Evolutionary conservation across 1,140 invertebrate species (phyloP), one percentile per base, ranked within the genome.

Genomic region (Zaprionus capensis): DNA sequence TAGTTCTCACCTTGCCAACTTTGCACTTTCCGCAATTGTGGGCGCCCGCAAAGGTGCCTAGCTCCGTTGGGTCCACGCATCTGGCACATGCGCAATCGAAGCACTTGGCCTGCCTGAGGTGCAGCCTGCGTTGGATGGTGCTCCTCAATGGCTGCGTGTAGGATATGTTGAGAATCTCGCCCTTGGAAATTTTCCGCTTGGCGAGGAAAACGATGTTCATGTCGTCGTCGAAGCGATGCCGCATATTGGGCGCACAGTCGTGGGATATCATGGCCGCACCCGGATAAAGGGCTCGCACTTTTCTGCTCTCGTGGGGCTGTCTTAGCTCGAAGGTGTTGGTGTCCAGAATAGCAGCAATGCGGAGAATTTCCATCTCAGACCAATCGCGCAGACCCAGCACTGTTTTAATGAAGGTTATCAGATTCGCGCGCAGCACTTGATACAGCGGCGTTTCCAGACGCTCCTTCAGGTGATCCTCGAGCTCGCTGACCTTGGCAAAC

Each of bases 131-230:
- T 68, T 94, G 94, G 5, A 95, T 93, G 28, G 95, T 96, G 28
- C 95, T 95, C 93, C 94, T 94, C 62, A 96, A 85, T 0, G 94
- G 94, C 81, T 96, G 95, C 2, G 95, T 96, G 74, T 96, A 96
- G 2, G 95, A 95, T 12, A 94, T 94, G 12, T 94, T 94, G 31
- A 96, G 94, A 56, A 95, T 93, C 73, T 94, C 94, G 17, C 95
- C 95, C 91, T 95, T 95, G 63, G 93, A 82, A 51, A 96, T 96
- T n/a, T 93, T 93, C 4, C 94, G 92, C 12, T 95, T 95, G 15
- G 95, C 95, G 66, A 94, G 93, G 15, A 95, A 92, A 3, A 94
- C 93, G 31, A 94, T 92, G 44, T 91, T 76, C 76, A 94, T 93
- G 71, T 93, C 92, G 58, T 94, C 93, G 75, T 95, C 94, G 62